phyloP scores from a whole-genome alignment of 2,113 vertebrate genomes.

The Sorex fumeus region DNA sequence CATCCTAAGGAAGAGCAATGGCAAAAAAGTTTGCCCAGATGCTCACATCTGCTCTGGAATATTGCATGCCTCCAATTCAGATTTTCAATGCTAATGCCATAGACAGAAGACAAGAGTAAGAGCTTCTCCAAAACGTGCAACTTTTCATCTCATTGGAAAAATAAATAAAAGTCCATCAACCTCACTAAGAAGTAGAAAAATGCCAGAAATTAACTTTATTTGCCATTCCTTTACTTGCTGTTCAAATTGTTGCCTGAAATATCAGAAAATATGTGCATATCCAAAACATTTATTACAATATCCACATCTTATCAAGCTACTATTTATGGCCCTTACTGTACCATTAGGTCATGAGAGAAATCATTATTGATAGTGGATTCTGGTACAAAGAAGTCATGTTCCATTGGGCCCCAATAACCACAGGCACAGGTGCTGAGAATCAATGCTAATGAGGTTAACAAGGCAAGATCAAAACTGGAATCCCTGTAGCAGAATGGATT shows the following conservation, averaged over 20 bases:
- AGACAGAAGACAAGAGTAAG: slow-evolving; percentile 79
- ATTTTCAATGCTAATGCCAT: slow-evolving; percentile 77
- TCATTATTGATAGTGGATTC: slow-evolving; percentile 1
- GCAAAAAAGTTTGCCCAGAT: slow-evolving; percentile 81
- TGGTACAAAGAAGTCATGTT: slow-evolving; percentile 42
- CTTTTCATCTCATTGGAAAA: slow-evolving; percentile 71
- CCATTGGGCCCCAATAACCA: slow-evolving; percentile 26
- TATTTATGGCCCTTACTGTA: neutral
- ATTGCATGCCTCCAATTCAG: slow-evolving; percentile 74
- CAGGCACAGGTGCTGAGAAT: slow-evolving; percentile 77
- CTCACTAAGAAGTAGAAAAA: slow-evolving; percentile 21
- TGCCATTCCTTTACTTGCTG: neutral
- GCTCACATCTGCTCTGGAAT: slow-evolving; percentile 79
- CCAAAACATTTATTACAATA: neutral
- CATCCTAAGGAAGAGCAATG: slow-evolving; percentile 83
- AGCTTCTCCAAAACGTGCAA: slow-evolving; percentile 75
- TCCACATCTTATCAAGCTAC: neutral
- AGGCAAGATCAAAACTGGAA: slow-evolving; percentile 78
- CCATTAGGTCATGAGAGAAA: slow-evolving; percentile 8
- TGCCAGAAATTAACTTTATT: slow-evolving; percentile 55
- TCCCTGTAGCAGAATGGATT: slow-evolving; percentile 71
- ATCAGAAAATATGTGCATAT: neutral
- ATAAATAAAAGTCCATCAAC: slow-evolving; percentile 69
- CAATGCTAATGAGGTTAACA: slow-evolving; percentile 83
- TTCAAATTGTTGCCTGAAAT: slow-evolving; percentile 19